Evolutionary conservation across 2,888 invertebrate species (phyloP).

Genomic region (Patella depressa): DNA sequence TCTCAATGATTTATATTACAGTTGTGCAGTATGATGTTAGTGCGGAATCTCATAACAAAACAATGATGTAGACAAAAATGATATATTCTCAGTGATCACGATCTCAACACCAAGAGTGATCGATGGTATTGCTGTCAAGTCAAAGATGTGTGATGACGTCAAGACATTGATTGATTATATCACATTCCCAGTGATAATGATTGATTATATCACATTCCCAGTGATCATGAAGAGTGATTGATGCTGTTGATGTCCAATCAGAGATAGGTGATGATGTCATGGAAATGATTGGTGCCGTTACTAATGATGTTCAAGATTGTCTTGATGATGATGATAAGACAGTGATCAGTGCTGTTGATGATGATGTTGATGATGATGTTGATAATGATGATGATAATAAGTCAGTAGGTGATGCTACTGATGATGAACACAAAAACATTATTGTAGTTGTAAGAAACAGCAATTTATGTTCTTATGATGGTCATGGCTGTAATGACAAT

Average conservation of each 20-base stretch:
- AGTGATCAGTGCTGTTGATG: background rate
- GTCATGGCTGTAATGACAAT: conserved; percentile 3
- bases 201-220: too few species aligned
- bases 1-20: too few species aligned
- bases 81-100: too few species aligned
- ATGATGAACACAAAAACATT: conserved; percentile 6
- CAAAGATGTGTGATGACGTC: too few species aligned
- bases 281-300: background rate
- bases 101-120: too few species aligned
- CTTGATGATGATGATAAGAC: conserved; percentile 16
- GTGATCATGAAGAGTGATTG: background rate
- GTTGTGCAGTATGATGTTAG: too few species aligned
- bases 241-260: background rate
- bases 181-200: too few species aligned
- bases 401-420: conserved; percentile 1
- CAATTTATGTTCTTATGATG: conserved; percentile 4
- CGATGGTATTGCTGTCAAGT: too few species aligned
- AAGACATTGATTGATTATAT: too few species aligned
- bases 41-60: too few species aligned
- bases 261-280: background rate
- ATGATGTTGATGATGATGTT: conserved; percentile 15
- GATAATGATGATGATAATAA: conserved; percentile 14
- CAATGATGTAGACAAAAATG: too few species aligned
- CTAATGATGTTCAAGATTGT: conserved; percentile 5
- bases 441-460: conserved; percentile 5